phyloP scores from a whole-genome alignment of 2,797 vertebrate genomes.

The Mareca strepera region DNA sequence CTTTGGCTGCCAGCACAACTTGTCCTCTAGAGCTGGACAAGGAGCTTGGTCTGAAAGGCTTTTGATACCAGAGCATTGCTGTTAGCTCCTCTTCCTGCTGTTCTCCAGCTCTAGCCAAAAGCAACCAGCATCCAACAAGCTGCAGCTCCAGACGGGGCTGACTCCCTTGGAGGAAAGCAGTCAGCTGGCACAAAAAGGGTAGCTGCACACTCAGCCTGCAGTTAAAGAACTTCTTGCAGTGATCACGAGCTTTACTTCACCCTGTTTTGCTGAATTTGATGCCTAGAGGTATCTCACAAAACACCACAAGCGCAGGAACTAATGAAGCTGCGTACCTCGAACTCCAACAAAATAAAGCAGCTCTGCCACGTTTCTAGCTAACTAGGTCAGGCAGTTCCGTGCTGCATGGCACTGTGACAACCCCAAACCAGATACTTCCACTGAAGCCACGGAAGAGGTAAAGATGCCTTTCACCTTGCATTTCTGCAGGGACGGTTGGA shows the following conservation, averaged over 20 bases:
- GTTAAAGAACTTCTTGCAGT: neutral
- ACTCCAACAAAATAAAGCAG: neutral
- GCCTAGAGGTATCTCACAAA: neutral
- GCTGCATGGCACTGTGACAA: neutral
- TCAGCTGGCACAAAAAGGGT: conserved; percentile 2
- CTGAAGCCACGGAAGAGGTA: neutral
- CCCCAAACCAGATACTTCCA: neutral
- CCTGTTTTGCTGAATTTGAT: neutral
- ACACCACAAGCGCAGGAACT: neutral
- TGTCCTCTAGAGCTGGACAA: neutral
- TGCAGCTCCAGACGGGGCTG: neutral
- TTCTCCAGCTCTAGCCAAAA: neutral
- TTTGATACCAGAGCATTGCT: neutral
- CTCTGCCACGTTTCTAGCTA: neutral
- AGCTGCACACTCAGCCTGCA: neutral
- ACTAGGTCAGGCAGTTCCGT: neutral
- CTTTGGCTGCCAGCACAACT: neutral
- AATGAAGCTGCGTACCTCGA: neutral
- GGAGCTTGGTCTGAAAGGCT: neutral
- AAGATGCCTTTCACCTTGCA: neutral
- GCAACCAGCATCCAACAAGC: neutral
- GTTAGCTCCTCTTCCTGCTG: neutral
- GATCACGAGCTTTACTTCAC: neutral
- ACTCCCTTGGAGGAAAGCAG: neutral
- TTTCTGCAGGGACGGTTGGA: neutral